Conservation (phyloP, 35 echinoderm and acorn worm genomes). For the Diadema setosum region DNA sequence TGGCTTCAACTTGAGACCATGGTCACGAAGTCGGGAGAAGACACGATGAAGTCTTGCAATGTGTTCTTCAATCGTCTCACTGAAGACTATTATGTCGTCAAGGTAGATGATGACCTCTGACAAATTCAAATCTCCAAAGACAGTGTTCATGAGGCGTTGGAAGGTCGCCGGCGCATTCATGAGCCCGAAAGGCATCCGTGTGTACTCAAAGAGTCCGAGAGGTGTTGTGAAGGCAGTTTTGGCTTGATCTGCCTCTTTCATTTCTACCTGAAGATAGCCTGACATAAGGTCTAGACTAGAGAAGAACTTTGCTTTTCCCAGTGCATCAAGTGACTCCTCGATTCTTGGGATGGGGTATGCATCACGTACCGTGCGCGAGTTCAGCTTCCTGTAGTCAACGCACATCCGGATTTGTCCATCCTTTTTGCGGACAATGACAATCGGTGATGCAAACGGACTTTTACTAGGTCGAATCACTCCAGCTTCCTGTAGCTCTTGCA, state of each 20-base stretch:
- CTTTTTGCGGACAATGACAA: no score
- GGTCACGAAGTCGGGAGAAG: neutral
- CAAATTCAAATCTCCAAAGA: no score
- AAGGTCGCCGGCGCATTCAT: no score
- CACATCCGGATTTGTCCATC: slow-evolving; percentile 42
- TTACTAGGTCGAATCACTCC: slow-evolving; percentile 8
- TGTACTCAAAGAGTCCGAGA: slow-evolving; percentile 45
- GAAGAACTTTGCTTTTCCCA: no score
- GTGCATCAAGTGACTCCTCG: no score
- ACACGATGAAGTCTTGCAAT: neutral
- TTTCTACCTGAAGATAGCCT: slow-evolving; percentile 31
- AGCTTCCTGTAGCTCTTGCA: neutral
- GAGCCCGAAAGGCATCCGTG: no score
- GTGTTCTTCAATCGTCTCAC: neutral
- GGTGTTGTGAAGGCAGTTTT: slow-evolving; percentile 45
- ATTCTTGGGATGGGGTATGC: slow-evolving; percentile 58
- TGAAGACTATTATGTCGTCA: no score
- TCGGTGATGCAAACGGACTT: no score
- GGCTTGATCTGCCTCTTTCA: neutral
- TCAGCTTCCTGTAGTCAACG: slow-evolving; percentile 61
- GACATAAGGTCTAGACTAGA: slow-evolving; percentile 37
- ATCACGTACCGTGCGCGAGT: slow-evolving; percentile 14
- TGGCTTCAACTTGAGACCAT: slow-evolving; percentile 20
- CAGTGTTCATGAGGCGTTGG: no score
- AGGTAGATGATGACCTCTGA: no score